Evolutionary conservation across 2,113 vertebrate species (phyloP), one percentile per base, ranked within the genome.

Genomic region (Silurus glanis): DNA sequence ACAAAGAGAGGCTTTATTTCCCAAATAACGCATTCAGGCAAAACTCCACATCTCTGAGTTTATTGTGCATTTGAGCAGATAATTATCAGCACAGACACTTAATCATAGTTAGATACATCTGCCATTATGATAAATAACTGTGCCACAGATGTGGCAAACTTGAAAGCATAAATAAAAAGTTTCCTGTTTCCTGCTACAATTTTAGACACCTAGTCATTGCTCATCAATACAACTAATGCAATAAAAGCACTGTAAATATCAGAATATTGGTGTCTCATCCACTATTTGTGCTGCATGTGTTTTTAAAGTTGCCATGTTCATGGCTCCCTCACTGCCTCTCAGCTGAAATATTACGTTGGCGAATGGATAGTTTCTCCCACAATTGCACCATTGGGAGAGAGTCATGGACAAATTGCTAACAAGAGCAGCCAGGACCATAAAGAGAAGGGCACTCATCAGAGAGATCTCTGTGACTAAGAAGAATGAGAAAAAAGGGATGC

Each of bases 401-500:
- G 25, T 62, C 75, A 72, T 47, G 72, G 51, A 45, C 14, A 82
- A 89, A 84, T 71, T 82, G 58, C 80, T 87, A 90, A 88, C 83
- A 90, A 89, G 86, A 58, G 21, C 78, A 56, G 64, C 62, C 83
- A 55, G 74, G 45, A 90, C 80, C 85, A 89, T 89, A 90, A 89
- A 82, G 66, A 85, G 53, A 64, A 12, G n/a, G 56, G 75, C 51
- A 59, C 76, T 81, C 82, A 84, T 88, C 83, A 76, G 78, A 74
- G 37, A 25, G 87, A 79, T 79, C 85, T 83, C 66, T 74, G 81
- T 61, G 71, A 0, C 75, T 16, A 1, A 62, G 62, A 67, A 80
- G 59, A 72, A 71, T 13, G 45, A 80, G 53, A 28, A 62, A 82
- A 61, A 80, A 19, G 6, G 25, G 45, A 45, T 58, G 14, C 82